A percentile compares a stretch with the other conserved stretches of the same genome.
Evolutionary conservation across 2,797 vertebrate genomes (phyloP).

Genomic region (Vespertilio murinus): DNA sequence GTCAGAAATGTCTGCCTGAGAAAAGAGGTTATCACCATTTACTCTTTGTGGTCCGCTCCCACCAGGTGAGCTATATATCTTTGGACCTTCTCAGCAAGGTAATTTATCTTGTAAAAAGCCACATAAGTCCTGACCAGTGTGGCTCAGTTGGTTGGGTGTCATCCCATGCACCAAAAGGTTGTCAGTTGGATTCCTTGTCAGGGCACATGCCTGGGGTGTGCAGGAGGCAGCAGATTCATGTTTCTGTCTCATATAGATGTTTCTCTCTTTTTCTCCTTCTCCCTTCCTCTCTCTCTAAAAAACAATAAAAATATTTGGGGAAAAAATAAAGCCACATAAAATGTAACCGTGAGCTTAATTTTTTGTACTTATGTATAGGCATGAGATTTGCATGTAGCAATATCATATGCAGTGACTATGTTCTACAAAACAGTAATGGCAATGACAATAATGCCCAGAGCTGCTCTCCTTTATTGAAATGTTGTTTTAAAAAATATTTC

Average conservation of each 20-base stretch:
- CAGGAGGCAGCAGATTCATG: neutral
- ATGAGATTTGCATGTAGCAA: constrained; percentile 21
- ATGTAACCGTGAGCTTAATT: constrained; percentile 13
- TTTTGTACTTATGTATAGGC: constrained; percentile 16
- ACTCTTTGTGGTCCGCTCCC: neutral
- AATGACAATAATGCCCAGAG: constrained; percentile 31
- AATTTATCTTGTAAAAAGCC: constrained; percentile 35
- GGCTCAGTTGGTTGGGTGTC: neutral
- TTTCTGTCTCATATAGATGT: neutral
- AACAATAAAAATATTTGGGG: neutral
- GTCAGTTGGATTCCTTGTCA: neutral
- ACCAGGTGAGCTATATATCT: neutral
- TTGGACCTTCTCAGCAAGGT: constrained; percentile 14
- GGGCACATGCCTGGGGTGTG: neutral
- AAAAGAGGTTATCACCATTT: neutral
- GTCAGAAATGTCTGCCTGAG: constrained; percentile 28
- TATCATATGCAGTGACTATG: constrained; percentile 10
- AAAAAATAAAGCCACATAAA: constrained; percentile 7
- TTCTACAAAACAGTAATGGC: constrained; percentile 10
- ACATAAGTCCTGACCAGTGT: neutral
- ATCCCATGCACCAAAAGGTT: neutral
- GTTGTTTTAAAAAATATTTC: constrained; percentile 70
- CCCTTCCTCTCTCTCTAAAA: neutral
- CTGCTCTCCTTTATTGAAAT: constrained; percentile 60
- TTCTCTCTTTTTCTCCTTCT: neutral